Percentiles rank a stretch among this genome's conserved stretches.
phyloP scores from a whole-genome alignment of 2,797 vertebrate species.

The Lemur catta region DNA sequence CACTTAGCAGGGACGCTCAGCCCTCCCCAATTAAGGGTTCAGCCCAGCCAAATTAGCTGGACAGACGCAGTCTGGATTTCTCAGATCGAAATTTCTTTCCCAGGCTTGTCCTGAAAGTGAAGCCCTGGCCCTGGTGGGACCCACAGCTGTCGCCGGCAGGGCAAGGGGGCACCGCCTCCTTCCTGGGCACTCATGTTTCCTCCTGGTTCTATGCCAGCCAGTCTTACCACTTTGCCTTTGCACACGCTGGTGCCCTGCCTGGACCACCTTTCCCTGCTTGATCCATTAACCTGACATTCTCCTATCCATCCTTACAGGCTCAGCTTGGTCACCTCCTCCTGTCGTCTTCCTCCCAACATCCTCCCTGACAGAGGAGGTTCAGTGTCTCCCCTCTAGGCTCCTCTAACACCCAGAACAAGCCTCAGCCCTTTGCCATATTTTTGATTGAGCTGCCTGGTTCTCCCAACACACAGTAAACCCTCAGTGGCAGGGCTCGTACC shows the following conservation, averaged over 20 bases:
- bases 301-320: background rate
- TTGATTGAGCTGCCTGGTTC: background rate
- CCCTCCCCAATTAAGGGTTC: background rate
- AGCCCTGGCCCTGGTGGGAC: background rate
- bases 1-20: background rate
- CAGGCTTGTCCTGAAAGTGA: background rate
- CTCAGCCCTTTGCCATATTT: background rate
- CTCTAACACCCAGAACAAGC: background rate
- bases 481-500: background rate
- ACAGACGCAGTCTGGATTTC: background rate
- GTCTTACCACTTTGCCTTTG: background rate
- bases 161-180: background rate
- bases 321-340: background rate
- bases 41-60: background rate
- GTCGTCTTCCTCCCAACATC: background rate
- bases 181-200: fast-evolving
- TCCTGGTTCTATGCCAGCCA: background rate
- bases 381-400: background rate
- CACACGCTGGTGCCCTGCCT: background rate
- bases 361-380: background rate
- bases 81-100: background rate
- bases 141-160: background rate
- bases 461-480: background rate
- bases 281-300: background rate
- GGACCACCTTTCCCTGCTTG: background rate